These are phyloP conservation scores for Morone chrysops DNA, from an alignment of 2,113 vertebrate genomes.

Conservation along the genomic window DNA sequence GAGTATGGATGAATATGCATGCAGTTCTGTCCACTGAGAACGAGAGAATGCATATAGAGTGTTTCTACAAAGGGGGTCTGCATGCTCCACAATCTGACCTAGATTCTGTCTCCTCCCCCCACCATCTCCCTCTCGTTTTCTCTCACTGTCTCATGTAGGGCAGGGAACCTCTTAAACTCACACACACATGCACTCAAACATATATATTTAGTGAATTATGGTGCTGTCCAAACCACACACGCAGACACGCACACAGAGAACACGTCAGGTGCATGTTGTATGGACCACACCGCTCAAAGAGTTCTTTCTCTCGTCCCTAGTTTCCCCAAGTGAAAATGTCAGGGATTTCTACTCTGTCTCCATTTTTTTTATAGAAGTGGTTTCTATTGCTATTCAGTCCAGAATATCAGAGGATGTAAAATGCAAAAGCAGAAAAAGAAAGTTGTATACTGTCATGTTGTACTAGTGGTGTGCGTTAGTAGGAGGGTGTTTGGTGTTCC, in stretches of 20 bases:
- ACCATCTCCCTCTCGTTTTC: neutral
- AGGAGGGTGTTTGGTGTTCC: slow-evolving; percentile 77
- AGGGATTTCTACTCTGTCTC: slow-evolving; percentile 79
- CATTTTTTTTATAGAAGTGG: slow-evolving; percentile 66
- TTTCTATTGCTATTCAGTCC: slow-evolving; percentile 69
- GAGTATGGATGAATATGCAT: slow-evolving; percentile 48
- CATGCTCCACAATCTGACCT: slow-evolving; percentile 76
- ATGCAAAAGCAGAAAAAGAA: slow-evolving; percentile 50
- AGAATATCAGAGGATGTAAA: slow-evolving; percentile 67
- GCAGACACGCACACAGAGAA: slow-evolving; percentile 46
- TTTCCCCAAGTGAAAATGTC: slow-evolving; percentile 70
- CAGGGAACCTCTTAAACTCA: slow-evolving; percentile 68
- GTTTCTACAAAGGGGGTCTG: slow-evolving; percentile 50
- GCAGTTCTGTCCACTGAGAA: slow-evolving; percentile 50
- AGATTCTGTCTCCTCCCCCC: slow-evolving; percentile 59
- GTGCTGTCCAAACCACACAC: slow-evolving; percentile 70
- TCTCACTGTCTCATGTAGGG: slow-evolving; percentile 55
- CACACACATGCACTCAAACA: slow-evolving; percentile 41
- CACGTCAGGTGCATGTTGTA: slow-evolving; percentile 75
- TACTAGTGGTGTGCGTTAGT: slow-evolving; percentile 75
- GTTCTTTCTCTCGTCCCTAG: slow-evolving; percentile 61
- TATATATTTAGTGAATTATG: slow-evolving; percentile 55
- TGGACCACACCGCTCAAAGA: slow-evolving; percentile 75
- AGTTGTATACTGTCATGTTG: slow-evolving; percentile 73
- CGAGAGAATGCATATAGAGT: slow-evolving; percentile 39